These are phyloP conservation scores for Micrastur ruficollis DNA, from an alignment of 2,797 vertebrate genomes.

Conservation along the genomic window DNA sequence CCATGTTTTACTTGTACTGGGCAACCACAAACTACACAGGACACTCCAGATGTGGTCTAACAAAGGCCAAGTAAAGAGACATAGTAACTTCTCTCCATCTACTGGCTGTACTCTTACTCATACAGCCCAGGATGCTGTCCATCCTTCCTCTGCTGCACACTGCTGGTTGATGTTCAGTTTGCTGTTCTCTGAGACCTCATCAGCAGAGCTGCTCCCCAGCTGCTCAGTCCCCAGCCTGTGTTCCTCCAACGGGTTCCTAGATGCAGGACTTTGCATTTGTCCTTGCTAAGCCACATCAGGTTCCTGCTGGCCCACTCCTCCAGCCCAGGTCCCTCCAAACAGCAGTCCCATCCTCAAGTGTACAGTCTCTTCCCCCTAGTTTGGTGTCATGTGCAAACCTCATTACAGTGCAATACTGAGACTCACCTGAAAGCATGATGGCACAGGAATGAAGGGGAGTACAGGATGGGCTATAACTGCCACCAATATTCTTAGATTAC, in stretches of 20 bases:
- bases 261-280: neutral
- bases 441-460: neutral
- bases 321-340: too few relatives aligned
- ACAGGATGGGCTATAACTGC: neutral
- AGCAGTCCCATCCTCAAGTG: neutral
- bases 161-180: neutral
- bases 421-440: rapidly evolving
- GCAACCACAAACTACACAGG: neutral
- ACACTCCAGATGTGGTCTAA: neutral
- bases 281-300: too few relatives aligned
- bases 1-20: neutral
- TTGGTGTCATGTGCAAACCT: neutral
- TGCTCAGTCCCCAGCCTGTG: neutral
- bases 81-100: neutral
- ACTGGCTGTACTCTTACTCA: neutral
- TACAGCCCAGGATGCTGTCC: neutral
- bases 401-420: rapidly evolving
- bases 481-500: neutral
- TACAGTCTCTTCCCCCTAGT: neutral
- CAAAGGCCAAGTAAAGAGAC: neutral
- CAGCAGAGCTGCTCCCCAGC: neutral
- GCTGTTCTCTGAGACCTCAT: rapidly evolving
- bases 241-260: neutral
- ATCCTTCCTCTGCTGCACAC: neutral
- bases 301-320: neutral